Percentiles rank a stretch among this genome's conserved stretches.
Evolutionary conservation across 2,888 invertebrate genomes (phyloP).

Genomic region (Endomychus coccineus): DNA sequence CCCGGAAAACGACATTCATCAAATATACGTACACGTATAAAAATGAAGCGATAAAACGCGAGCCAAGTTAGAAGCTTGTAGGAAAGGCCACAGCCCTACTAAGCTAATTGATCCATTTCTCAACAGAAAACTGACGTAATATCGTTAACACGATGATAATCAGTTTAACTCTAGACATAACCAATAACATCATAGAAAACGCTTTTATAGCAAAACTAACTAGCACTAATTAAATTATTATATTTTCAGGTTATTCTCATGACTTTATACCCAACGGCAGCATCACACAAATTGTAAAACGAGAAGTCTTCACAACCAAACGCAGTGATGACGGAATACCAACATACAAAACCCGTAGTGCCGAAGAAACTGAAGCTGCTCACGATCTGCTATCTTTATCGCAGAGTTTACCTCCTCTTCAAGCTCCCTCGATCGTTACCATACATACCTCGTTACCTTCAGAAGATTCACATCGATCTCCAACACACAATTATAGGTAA

Average conservation of each 20-base stretch:
- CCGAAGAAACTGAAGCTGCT: constrained; percentile 84
- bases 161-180: constrained; percentile 14
- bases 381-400: constrained; percentile 72
- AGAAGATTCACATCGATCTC: constrained; percentile 38
- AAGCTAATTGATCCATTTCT: constrained; percentile 20
- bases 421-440: constrained; percentile 60
- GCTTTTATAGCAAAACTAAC: constrained; percentile 4
- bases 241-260: constrained; percentile 31
- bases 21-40: too few species aligned
- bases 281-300: constrained; percentile 19
- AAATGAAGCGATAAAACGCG: too few species aligned
- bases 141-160: constrained; percentile 17
- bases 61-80: too few species aligned
- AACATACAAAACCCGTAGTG: constrained; percentile 50
- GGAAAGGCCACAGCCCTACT: too few species aligned
- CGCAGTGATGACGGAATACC: constrained; percentile 40
- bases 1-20: too few species aligned
- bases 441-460: constrained; percentile 50
- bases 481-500: too few species aligned
- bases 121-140: constrained; percentile 20
- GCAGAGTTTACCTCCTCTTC: constrained; percentile 68
- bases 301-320: constrained; percentile 13
- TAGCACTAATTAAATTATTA: constrained; percentile 6
- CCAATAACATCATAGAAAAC: constrained; percentile 16
- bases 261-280: constrained; percentile 33